These are phyloP conservation scores for Drosophila takahashii DNA, from an alignment of 1,140 invertebrate species.

Conservation along the genomic window DNA sequence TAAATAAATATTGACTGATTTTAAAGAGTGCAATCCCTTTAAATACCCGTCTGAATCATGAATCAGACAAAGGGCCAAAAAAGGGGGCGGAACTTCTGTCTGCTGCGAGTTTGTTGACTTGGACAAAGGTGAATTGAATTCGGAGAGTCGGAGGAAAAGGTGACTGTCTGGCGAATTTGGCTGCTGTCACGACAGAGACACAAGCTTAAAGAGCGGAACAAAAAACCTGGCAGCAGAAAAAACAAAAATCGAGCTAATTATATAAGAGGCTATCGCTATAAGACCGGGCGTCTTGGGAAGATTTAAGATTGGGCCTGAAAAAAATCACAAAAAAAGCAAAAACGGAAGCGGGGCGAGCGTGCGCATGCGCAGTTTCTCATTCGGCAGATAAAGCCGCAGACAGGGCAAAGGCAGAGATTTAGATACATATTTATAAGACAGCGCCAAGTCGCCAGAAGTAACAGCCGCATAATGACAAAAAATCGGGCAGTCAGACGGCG, in stretches of 20 bases:
- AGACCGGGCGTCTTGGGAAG: slow-evolving; percentile 45
- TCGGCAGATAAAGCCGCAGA: slow-evolving; percentile 64
- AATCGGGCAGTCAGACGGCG: slow-evolving; percentile 40
- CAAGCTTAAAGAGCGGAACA: slow-evolving; percentile 40
- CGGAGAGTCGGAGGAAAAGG: neutral
- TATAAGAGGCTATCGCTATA: slow-evolving; percentile 32
- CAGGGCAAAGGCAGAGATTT: slow-evolving; percentile 15
- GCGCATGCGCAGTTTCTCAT: slow-evolving; percentile 77
- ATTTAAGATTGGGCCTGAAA: slow-evolving; percentile 19
- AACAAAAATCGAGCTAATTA: slow-evolving; percentile 60
- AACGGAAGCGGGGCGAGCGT: slow-evolving; percentile 66
- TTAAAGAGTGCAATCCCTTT: slow-evolving; percentile 36
- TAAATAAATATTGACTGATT: slow-evolving; percentile 77
- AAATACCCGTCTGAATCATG: neutral
- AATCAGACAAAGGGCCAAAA: slow-evolving; percentile 20
- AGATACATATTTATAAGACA: slow-evolving; percentile 50
- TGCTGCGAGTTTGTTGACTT: slow-evolving; percentile 49
- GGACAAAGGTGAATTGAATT: slow-evolving; percentile 14
- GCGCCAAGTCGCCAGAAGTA: slow-evolving; percentile 50
- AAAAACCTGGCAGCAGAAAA: neutral
- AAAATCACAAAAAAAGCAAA: neutral
- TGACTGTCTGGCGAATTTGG: slow-evolving; percentile 44
- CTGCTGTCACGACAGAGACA: slow-evolving; percentile 36
- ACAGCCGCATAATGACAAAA: slow-evolving; percentile 54
- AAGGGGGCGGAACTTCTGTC: slow-evolving; percentile 22